Conservation (phyloP, 2,113 vertebrate genomes). For the Chaenogobius annularis region DNA sequence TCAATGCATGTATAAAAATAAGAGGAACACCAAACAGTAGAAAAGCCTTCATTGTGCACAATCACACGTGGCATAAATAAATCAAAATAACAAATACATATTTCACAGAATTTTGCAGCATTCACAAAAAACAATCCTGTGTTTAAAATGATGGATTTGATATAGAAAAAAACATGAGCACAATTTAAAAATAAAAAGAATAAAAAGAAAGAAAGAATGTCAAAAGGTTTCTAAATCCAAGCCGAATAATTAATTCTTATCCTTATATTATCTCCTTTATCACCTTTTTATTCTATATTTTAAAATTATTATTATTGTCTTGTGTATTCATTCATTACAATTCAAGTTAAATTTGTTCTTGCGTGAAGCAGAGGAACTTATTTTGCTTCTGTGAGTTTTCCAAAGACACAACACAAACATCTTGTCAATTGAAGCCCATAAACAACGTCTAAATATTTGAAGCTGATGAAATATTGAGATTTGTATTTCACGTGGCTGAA, state of each 20-base stretch:
- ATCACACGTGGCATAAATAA: too few relatives aligned
- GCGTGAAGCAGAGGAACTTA: background rate
- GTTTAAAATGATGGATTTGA: too few relatives aligned
- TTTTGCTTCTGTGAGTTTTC: background rate
- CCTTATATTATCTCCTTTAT: too few relatives aligned
- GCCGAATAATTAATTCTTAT: too few relatives aligned
- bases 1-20: background rate
- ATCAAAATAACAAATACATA: too few relatives aligned
- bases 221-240: too few relatives aligned
- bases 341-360: background rate
- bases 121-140: too few relatives aligned
- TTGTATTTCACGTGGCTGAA: background rate
- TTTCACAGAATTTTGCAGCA: background rate
- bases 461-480: background rate
- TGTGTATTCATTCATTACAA: background rate
- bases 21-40: background rate
- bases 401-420: background rate
- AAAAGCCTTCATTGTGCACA: too few relatives aligned
- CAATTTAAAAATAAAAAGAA: background rate
- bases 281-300: background rate
- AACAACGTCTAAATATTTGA: background rate
- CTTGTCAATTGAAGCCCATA: background rate
- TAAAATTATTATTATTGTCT: background rate
- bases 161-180: background rate
- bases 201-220: background rate